phyloP scores from a whole-genome alignment of 2,888 invertebrate species.

The Nysson spinosus region DNA sequence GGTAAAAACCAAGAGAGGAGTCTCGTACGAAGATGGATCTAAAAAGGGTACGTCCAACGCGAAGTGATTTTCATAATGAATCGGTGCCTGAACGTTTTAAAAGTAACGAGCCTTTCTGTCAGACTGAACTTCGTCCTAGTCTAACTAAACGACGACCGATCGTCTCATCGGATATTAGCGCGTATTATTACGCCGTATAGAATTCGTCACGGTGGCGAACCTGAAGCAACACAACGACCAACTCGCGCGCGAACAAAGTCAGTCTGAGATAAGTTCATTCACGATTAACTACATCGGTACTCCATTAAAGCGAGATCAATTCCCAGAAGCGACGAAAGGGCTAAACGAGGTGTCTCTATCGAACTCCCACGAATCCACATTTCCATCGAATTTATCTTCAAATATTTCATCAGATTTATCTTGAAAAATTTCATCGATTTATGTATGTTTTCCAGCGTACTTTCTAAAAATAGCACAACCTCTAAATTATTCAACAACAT shows the following conservation, averaged over 20 bases:
- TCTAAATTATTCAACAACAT: too few relatives aligned
- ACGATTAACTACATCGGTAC: too few relatives aligned
- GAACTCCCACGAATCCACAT: neutral
- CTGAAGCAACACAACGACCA: slow-evolving; percentile 14
- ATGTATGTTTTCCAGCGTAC: too few relatives aligned
- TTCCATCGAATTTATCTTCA: too few relatives aligned
- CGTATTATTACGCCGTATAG: too few relatives aligned
- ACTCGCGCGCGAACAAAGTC: slow-evolving; percentile 10
- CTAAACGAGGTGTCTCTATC: neutral
- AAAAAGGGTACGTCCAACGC: neutral
- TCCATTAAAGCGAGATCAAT: too few relatives aligned
- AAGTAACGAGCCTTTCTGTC: slow-evolving; percentile 42
- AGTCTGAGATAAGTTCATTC: slow-evolving; percentile 19
- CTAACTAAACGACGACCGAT: slow-evolving; percentile 17
- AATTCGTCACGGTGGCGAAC: neutral
- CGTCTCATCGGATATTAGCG: slow-evolving; percentile 3
- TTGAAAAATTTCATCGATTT: too few relatives aligned
- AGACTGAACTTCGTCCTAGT: slow-evolving; percentile 33
- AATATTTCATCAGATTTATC: too few relatives aligned
- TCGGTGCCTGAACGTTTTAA: slow-evolving; percentile 44
- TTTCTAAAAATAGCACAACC: too few relatives aligned
- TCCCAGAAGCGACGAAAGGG: slow-evolving; percentile 26
- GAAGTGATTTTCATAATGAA: slow-evolving; percentile 16
- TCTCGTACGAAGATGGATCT: neutral
- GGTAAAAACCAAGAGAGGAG: too few relatives aligned